Percentiles rank a stretch among this genome's conserved stretches.
Evolutionary conservation across 1,140 invertebrate species (phyloP).

Genomic region (Dinothrombium tinctorium): DNA sequence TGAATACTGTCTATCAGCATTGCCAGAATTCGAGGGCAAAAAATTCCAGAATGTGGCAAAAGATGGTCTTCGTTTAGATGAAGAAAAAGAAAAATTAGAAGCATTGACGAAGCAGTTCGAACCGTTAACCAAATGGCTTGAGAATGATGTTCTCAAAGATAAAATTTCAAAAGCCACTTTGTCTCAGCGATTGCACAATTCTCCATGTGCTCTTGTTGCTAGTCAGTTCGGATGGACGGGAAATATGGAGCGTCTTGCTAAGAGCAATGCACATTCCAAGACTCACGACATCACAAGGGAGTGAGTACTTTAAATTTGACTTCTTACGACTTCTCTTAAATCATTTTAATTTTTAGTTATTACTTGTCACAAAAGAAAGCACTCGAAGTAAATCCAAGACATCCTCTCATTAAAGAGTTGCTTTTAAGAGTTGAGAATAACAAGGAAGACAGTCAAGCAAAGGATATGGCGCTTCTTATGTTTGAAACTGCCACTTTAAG

Average conservation of each 20-base stretch:
- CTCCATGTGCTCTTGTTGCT: constrained; percentile 89
- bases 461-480: constrained; percentile 69
- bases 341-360: no score
- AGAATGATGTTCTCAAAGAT: constrained; percentile 85
- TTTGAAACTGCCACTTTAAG: constrained; percentile 74
- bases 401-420: constrained; percentile 81
- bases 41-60: constrained; percentile 80
- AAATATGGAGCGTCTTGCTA: constrained; percentile 91
- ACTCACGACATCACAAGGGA: constrained; percentile 43
- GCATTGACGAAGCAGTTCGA: constrained; percentile 86
- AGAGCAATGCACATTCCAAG: constrained; percentile 66
- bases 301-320: no score
- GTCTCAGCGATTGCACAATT: constrained; percentile 68
- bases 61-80: constrained; percentile 85
- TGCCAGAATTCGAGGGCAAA: constrained; percentile 95
- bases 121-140: constrained; percentile 80
- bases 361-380: constrained; percentile 93
- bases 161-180: constrained; percentile 23
- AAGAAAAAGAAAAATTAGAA: constrained; percentile 84
- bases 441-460: constrained; percentile 82
- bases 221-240: constrained; percentile 93
- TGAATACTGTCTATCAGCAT: constrained; percentile 91
- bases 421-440: constrained; percentile 52
- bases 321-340: no score
- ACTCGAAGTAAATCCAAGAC: constrained; percentile 87